Evolutionary conservation across 2,113 vertebrate species (phyloP).

Genomic region (Channa argus): DNA sequence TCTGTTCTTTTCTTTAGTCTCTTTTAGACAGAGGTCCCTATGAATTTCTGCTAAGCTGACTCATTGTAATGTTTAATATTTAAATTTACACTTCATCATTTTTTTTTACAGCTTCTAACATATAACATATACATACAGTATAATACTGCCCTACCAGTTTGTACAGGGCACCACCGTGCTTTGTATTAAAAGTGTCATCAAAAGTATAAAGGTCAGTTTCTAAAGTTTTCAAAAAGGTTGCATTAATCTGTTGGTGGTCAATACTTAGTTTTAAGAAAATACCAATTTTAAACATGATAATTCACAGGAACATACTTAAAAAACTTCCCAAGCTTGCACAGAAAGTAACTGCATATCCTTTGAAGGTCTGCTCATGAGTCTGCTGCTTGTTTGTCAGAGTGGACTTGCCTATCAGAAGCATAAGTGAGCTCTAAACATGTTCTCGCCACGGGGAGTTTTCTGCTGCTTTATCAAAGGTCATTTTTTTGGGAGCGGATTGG

Average conservation of each 20-base stretch:
- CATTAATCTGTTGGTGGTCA: no score
- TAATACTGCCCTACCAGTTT: no score
- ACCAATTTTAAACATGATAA: neutral
- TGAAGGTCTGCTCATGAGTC: slow-evolving; percentile 24
- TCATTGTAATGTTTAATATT: no score
- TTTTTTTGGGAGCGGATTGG: slow-evolving; percentile 67
- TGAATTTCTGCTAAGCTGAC: no score
- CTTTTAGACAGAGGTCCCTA: no score
- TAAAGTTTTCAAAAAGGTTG: no score
- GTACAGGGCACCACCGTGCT: no score
- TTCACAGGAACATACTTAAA: neutral
- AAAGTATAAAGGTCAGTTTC: no score
- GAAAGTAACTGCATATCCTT: slow-evolving; percentile 8
- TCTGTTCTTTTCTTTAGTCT: neutral
- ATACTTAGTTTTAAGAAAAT: neutral
- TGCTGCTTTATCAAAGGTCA: slow-evolving; percentile 66
- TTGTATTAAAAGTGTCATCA: no score
- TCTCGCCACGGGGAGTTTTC: slow-evolving; percentile 66
- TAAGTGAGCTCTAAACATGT: slow-evolving; percentile 59
- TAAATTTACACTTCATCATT: no score
- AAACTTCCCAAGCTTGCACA: neutral
- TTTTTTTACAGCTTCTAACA: no score
- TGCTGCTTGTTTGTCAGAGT: slow-evolving; percentile 57
- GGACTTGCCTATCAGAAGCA: slow-evolving; percentile 52
- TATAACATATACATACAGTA: no score